phyloP scores from a whole-genome alignment of 2,888 invertebrate genomes.

The Thereva unica region DNA sequence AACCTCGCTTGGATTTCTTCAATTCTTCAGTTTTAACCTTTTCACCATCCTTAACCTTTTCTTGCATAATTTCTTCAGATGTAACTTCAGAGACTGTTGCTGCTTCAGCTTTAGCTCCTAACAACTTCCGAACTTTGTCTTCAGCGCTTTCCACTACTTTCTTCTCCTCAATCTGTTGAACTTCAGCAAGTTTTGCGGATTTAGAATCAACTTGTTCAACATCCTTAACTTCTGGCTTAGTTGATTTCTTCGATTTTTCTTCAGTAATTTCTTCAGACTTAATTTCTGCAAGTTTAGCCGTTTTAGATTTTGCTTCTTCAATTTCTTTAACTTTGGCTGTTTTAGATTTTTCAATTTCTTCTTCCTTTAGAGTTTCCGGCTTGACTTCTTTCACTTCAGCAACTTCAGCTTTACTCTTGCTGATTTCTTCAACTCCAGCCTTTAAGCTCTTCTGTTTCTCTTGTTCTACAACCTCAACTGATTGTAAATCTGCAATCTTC shows the following conservation, averaged over 20 bases:
- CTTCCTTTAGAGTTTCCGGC: too few relatives aligned
- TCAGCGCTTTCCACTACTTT: background rate
- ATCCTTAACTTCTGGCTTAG: background rate
- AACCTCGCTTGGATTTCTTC: conserved; percentile 37
- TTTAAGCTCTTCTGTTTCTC: too few relatives aligned
- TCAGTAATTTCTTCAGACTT: conserved; percentile 16
- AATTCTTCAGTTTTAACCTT: conserved; percentile 20
- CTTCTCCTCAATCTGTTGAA: conserved; percentile 2
- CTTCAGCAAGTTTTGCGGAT: conserved; percentile 8
- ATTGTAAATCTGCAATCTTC: too few relatives aligned
- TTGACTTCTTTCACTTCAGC: too few relatives aligned
- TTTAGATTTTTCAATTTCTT: too few relatives aligned
- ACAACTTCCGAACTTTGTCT: conserved; percentile 14
- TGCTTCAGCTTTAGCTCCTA: conserved; percentile 28
- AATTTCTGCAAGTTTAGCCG: background rate
- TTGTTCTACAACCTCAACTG: too few relatives aligned
- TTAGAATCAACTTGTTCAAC: conserved; percentile 3
- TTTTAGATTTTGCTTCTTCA: background rate
- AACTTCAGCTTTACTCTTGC: too few relatives aligned
- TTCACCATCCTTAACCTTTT: conserved; percentile 9
- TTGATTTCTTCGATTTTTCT: background rate
- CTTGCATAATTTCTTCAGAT: conserved; percentile 10
- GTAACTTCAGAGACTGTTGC: conserved; percentile 34
- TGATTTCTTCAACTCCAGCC: too few relatives aligned
- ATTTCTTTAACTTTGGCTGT: background rate